These are phyloP conservation scores for Caenorhabditis elegans DNA, from an alignment of 1,140 invertebrate species.

Conservation along the genomic window DNA sequence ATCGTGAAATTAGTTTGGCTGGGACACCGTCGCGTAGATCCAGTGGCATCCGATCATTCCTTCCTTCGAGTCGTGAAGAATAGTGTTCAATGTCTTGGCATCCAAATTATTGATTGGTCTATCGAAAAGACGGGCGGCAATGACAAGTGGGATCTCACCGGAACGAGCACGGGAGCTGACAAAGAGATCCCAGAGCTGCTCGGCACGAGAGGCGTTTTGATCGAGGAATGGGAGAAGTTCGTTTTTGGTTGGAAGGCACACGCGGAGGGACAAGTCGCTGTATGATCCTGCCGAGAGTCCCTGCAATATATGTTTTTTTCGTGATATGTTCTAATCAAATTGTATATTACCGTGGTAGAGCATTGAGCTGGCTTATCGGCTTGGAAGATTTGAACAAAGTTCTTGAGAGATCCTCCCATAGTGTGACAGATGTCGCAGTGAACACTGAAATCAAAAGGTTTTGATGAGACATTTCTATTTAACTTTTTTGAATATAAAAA, in stretches of 20 bases:
- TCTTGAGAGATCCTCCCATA: conserved; percentile 60
- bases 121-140: conserved; percentile 57
- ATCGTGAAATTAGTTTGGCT: conserved; percentile 30
- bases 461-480: not conserved
- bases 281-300: conserved; percentile 59
- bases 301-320: not conserved
- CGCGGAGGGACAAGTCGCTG: conserved; percentile 61
- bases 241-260: conserved; percentile 64
- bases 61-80: conserved; percentile 54
- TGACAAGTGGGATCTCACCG: conserved; percentile 60
- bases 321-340: no score
- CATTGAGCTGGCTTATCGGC: conserved; percentile 61
- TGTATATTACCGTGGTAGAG: conserved; percentile 51
- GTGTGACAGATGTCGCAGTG: conserved; percentile 64
- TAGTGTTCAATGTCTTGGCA: conserved; percentile 55
- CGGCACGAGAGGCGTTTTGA: conserved; percentile 62
- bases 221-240: conserved; percentile 64
- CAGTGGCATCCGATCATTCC: conserved; percentile 60
- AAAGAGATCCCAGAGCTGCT: conserved; percentile 65
- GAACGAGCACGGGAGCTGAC: conserved; percentile 64
- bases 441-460: conserved; percentile 51
- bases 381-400: conserved; percentile 65
- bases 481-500: no score
- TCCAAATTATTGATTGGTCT: conserved; percentile 57
- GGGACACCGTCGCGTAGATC: conserved; percentile 58